Percentiles rank a stretch among this genome's conserved stretches.
These are phyloP conservation scores for Porites cylindrica DNA, from an alignment of 92 coral and sea anemone genomes.

Conservation along the genomic window DNA sequence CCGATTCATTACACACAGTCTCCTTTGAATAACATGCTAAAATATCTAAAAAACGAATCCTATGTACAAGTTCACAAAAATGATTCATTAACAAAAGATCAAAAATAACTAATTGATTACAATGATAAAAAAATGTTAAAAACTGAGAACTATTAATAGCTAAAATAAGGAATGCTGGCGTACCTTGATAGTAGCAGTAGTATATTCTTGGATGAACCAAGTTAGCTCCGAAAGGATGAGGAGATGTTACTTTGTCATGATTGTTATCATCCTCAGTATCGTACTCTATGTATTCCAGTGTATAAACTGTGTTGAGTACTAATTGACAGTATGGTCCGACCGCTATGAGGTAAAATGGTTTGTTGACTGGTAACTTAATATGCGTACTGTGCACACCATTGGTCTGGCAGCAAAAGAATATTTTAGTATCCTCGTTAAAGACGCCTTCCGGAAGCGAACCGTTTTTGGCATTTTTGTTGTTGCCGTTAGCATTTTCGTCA, in stretches of 20 bases:
- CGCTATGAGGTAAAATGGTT: constrained; percentile 65
- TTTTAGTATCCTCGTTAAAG: constrained; percentile 56
- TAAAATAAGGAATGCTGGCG: background rate
- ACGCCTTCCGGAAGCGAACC: constrained; percentile 76
- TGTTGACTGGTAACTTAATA: constrained; percentile 47
- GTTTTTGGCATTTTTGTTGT: constrained; percentile 32
- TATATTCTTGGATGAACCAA: background rate
- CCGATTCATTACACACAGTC: too few relatives aligned
- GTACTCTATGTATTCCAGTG: constrained; percentile 46
- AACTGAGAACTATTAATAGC: too few relatives aligned
- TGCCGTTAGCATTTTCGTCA: constrained; percentile 40
- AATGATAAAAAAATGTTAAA: background rate
- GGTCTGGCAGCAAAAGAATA: constrained; percentile 53
- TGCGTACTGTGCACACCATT: background rate
- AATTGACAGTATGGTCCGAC: constrained; percentile 49
- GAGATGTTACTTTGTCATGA: background rate
- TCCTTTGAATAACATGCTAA: too few relatives aligned
- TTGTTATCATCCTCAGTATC: constrained; percentile 44
- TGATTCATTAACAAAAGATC: too few relatives aligned
- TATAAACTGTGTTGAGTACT: constrained; percentile 42
- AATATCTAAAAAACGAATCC: too few relatives aligned
- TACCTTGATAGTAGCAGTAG: constrained; percentile 70
- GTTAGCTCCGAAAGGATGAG: constrained; percentile 23
- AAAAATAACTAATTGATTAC: too few relatives aligned
- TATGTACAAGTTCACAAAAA: too few relatives aligned